Conservation (phyloP, 2,113 vertebrate species). For the Parotia lawesii region DNA sequence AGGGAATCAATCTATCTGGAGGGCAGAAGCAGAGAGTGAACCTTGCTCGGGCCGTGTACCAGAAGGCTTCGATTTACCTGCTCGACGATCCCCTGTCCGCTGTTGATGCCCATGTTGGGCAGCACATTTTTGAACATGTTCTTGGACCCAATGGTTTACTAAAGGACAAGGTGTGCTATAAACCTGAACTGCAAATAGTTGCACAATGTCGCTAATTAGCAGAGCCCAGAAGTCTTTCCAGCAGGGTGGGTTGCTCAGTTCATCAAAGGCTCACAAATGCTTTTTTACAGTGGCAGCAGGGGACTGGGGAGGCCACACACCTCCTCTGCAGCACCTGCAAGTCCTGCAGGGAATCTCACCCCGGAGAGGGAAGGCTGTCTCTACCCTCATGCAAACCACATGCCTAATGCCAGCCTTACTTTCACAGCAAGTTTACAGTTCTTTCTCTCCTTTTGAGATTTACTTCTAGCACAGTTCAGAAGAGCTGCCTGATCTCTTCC, state of each 20-base stretch:
- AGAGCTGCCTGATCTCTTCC: neutral
- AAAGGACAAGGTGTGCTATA: slow-evolving; percentile 78
- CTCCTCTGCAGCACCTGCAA: neutral
- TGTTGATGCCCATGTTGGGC: slow-evolving; percentile 87
- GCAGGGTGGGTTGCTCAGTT: neutral
- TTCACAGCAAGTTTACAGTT: neutral
- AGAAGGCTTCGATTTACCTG: slow-evolving; percentile 83
- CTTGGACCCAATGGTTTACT: slow-evolving; percentile 88
- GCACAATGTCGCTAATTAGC: neutral
- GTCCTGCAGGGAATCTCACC: neutral
- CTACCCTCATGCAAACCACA: neutral
- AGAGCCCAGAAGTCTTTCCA: neutral
- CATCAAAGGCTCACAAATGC: neutral
- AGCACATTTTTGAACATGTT: slow-evolving; percentile 88
- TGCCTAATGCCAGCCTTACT: neutral
- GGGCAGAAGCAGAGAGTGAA: slow-evolving; percentile 93
- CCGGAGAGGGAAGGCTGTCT: neutral
- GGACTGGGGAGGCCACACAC: neutral
- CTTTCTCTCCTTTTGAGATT: neutral
- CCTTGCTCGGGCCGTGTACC: slow-evolving; percentile 89
- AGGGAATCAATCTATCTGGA: slow-evolving; percentile 92
- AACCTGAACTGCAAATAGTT: neutral
- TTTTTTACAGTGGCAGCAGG: neutral
- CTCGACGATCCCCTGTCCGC: slow-evolving; percentile 91
- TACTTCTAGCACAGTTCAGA: neutral